A percentile compares a stretch with the other conserved stretches of the same genome.
phyloP scores from a whole-genome alignment of 2,797 vertebrate genomes.

The Fratercula arctica region DNA sequence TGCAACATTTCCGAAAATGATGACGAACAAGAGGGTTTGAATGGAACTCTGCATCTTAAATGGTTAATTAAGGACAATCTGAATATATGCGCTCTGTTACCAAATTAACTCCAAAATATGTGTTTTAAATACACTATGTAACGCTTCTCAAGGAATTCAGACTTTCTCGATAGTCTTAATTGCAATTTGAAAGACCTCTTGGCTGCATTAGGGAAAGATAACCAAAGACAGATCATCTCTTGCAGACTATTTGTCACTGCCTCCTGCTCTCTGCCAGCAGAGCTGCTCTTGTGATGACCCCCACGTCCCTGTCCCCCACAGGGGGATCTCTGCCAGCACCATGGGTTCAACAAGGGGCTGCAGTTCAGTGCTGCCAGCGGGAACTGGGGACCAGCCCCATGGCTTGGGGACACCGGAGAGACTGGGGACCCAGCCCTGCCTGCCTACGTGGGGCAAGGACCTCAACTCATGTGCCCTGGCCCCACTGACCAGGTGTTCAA shows the following conservation, averaged over 20 bases:
- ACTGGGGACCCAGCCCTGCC: not conserved
- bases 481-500: rapidly evolving
- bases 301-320: rapidly evolving
- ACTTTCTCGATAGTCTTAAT: not conserved
- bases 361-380: not conserved
- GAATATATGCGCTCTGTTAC: not conserved
- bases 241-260: not conserved
- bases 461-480: not conserved
- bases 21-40: slow-evolving; percentile 40
- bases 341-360: rapidly evolving
- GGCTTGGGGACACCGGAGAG: rapidly evolving
- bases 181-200: not conserved
- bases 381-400: not conserved
- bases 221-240: not conserved
- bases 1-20: slow-evolving; percentile 27
- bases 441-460: rapidly evolving
- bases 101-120: slow-evolving; percentile 24
- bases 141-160: not conserved
- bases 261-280: not conserved
- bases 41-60: slow-evolving; percentile 25
- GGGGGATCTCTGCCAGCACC: not conserved
- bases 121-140: not conserved
- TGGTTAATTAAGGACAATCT: slow-evolving; percentile 11
- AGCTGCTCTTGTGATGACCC: rapidly evolving
- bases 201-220: not conserved